Evolutionary conservation across 2,113 vertebrate species (phyloP).

Genomic region (Anguilla japonica): DNA sequence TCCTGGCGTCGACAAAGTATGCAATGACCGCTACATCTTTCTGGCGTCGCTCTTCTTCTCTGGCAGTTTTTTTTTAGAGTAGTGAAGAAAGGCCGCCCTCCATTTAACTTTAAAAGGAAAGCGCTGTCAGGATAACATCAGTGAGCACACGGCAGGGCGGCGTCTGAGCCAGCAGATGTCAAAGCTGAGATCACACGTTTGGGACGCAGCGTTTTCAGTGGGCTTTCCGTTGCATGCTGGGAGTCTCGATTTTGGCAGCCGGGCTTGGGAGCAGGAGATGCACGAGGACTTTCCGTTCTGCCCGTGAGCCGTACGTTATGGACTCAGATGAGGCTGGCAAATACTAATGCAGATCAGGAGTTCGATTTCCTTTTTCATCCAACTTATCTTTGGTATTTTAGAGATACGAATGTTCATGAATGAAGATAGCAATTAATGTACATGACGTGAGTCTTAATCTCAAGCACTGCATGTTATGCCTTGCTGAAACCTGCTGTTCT

Average conservation of each 20-base stretch:
- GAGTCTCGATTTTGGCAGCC: neutral
- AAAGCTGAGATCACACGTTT: slow-evolving; percentile 5
- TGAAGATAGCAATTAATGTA: too few relatives aligned
- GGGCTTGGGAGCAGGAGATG: neutral
- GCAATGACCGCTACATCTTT: neutral
- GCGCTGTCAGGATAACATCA: neutral
- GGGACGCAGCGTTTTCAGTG: neutral
- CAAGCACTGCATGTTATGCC: too few relatives aligned
- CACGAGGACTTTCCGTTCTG: neutral
- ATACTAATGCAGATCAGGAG: neutral
- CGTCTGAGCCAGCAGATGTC: neutral
- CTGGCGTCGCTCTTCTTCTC: too few relatives aligned
- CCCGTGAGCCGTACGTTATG: neutral
- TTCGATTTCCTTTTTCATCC: too few relatives aligned
- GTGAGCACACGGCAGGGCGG: neutral
- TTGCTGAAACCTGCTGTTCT: too few relatives aligned
- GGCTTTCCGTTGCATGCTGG: neutral
- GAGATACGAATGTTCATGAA: too few relatives aligned
- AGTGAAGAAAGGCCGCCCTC: neutral
- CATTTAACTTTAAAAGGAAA: neutral
- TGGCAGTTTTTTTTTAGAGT: neutral
- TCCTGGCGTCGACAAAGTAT: neutral
- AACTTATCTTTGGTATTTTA: too few relatives aligned
- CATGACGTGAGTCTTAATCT: too few relatives aligned
- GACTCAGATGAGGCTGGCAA: neutral